Base-by-base conservation (phyloP, 2,113 vertebrate species). In the Nothoprocta pentlandii region DNA sequence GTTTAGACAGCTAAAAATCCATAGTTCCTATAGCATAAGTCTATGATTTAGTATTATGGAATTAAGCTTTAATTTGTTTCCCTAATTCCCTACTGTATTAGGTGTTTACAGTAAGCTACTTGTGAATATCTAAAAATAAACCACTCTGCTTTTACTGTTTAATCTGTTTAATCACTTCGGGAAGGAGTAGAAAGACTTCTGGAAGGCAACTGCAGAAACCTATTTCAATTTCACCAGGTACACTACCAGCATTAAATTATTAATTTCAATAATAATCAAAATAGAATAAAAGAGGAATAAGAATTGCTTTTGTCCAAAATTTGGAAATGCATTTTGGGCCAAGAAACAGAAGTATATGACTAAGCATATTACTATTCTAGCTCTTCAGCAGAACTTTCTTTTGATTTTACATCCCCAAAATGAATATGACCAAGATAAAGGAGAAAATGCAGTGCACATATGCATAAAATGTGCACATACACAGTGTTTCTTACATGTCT, bases 91-190 rank as follows among this genome's bases (percentile, higher is more conserved):
- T 25, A 61, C 76, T 74, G 67, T 63, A 92, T 66, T 73, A 86
- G 81, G 51, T 73, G 69, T 77, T 90, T 58, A 74, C 17, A 87
- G 74, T 75, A 95, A 90, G 85, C 83, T 92, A 67, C 82, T 78
- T 85, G 61, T 13, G 71, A 83, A 68, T 79, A 87, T 58, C 71
- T 61, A 94, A 90, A 71, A 95, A 96, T 64, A 97, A 93, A 83
- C 32, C 22, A 54, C 54, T 95, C 49, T 46, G 66, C 71, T 91
- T 88, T 91, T 70, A 70, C 66, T 88, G 32, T 62, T 87, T 92
- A 47, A 96, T 63, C 66, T 90, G 76, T 76, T 89, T 73, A 81
- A 81, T 69, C 85, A 71, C 59, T 56, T 67, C 44, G 25, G 39
- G 49, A 80, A 51, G 53, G 53, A 80, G n/a, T 2, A 26, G 62